These are phyloP conservation scores for Macrotus californicus DNA, from an alignment of 2,113 vertebrate genomes.

Conservation along the genomic window DNA sequence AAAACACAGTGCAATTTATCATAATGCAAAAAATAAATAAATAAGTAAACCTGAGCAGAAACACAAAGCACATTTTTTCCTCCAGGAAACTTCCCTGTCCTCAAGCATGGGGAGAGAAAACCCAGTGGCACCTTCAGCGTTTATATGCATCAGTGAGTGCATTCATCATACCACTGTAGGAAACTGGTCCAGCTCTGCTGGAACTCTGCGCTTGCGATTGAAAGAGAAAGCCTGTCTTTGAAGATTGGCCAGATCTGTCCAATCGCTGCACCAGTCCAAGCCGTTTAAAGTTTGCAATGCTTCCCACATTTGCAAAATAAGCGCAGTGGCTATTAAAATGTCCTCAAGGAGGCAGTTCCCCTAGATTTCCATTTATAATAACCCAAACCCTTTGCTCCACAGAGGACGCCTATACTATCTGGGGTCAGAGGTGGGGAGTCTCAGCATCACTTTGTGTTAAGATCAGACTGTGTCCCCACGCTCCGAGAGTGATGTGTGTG, in stretches of 20 bases:
- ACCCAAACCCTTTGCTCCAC: neutral
- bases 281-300: neutral
- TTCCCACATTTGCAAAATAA: neutral
- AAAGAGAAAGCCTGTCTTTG: neutral
- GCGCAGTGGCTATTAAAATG: neutral
- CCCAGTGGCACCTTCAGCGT: neutral
- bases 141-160: neutral
- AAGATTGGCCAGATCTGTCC: neutral
- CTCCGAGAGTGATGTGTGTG: neutral
- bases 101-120: neutral
- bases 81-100: neutral
- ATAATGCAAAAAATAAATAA: neutral
- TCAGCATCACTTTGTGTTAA: neutral
- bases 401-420: neutral
- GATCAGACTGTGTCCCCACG: neutral
- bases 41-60: neutral
- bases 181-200: neutral
- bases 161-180: neutral
- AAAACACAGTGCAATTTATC: slow-evolving; percentile 34
- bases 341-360: neutral
- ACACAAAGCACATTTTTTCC: neutral
- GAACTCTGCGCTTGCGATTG: neutral
- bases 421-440: neutral
- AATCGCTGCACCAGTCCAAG: neutral
- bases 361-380: neutral